Base-by-base conservation (phyloP, 2,888 invertebrate species). In the Parnassius apollo region DNA sequence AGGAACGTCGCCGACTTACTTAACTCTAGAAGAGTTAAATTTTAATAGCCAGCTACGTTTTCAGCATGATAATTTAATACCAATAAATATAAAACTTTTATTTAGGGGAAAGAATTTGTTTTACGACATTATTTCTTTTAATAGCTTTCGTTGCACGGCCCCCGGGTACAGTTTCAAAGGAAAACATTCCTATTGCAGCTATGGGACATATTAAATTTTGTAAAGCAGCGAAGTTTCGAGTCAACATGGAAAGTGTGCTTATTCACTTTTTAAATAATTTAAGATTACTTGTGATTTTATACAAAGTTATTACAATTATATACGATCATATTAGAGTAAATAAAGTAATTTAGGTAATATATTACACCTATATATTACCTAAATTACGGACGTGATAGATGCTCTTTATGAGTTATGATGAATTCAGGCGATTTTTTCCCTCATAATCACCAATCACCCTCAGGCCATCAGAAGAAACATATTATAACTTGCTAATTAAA, bases 131-230 rank as follows among this genome's bases (percentile, higher is more conserved):
- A 81, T 83, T 56, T 83, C 79, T 82, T 85, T 82, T 85, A 83
- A 84, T 82, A 78, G 80, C 73, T 44, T 73, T 69, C 70, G 70
- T 77, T 79, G 81, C 74, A 74, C 69, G 73, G 74, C 89, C 80
- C 88, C 64, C 64, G 86, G 84, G 89, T 76, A 76, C 78, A 80
- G 77, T 88, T 86, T 76, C 73, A 79, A 76, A 79, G 76, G 78
- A 77, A 83, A 88, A 83, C 82, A 82, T 79, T 85, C 76, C 74
- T 82, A 90, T 86, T 84, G 84, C 75, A 80, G 83, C 85, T 80
- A 77, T 79, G 88, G 88, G 90, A 89, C 80, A 72, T 80, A 87
- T 88, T 83, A 85, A 83, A 86, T 82, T 84, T 85, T 84, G 77
- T 75, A 79, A 81, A 77, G 75, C 76, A 77, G 74, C 75, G 69